phyloP scores from a whole-genome alignment of 2,888 invertebrate genomes.

The Tribolium freemani region DNA sequence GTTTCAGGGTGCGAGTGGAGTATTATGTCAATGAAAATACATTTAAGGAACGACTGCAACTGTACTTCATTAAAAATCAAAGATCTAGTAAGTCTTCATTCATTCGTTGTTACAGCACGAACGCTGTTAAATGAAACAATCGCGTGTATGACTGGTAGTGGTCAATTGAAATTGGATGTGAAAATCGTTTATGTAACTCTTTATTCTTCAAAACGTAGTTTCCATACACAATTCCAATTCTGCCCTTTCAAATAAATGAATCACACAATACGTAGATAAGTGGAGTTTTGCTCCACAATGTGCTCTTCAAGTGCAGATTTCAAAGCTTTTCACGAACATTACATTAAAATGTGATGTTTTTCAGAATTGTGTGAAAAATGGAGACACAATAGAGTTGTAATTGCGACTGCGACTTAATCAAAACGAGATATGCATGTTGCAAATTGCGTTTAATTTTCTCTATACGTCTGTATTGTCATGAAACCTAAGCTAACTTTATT shows the following conservation, averaged over 20 bases:
- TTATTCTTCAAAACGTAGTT: background rate
- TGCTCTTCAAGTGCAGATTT: background rate
- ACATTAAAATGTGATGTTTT: background rate
- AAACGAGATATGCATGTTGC: too few relatives aligned
- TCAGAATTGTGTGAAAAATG: background rate
- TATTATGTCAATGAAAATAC: slow-evolving; percentile 99
- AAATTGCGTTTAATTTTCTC: too few relatives aligned
- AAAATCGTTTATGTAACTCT: background rate
- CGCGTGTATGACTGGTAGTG: background rate
- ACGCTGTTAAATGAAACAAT: background rate
- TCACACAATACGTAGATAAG: background rate
- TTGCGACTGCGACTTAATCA: too few relatives aligned
- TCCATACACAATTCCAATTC: background rate
- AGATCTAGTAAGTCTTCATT: slow-evolving; percentile 90
- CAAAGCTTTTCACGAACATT: background rate
- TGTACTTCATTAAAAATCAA: slow-evolving; percentile 99
- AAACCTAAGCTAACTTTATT: background rate
- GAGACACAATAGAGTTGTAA: background rate
- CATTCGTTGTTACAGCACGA: background rate
- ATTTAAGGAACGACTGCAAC: slow-evolving; percentile 97
- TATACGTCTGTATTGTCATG: background rate
- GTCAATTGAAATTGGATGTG: background rate
- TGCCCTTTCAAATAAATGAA: background rate
- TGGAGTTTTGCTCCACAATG: background rate
- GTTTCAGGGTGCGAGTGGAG: slow-evolving; percentile 97